Evolutionary conservation across 2,888 invertebrate genomes (phyloP).

Genomic region (Eristalinus aeneus): DNA sequence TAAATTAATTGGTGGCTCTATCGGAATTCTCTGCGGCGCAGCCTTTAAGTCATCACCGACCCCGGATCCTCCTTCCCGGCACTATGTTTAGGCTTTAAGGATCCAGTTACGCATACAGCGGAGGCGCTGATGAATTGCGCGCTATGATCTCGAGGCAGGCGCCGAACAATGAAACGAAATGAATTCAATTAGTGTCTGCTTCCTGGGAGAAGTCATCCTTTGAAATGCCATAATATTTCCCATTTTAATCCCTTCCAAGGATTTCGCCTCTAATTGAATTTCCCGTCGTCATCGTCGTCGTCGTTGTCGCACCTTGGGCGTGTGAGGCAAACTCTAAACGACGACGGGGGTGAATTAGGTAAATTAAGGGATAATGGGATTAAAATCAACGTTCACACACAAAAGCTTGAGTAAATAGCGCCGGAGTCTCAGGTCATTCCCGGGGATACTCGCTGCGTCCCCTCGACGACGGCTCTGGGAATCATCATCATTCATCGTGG

Average conservation of each 20-base stretch:
- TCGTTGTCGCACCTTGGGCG: conserved; percentile 8
- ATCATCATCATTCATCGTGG: conserved; percentile 20
- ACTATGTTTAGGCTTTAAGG: background rate
- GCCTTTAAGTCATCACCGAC: conserved; percentile 19
- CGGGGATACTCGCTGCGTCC: background rate
- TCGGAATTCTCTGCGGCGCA: conserved; percentile 35
- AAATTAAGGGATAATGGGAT: conserved; percentile 68
- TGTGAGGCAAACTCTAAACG: background rate
- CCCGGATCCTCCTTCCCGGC: too few relatives aligned
- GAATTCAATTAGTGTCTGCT: conserved; percentile 32
- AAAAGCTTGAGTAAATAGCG: conserved; percentile 21
- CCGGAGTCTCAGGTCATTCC: conserved; percentile 16
- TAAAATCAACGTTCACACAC: conserved; percentile 56
- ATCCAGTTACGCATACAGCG: background rate
- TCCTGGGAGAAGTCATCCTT: conserved; percentile 23
- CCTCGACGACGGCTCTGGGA: background rate
- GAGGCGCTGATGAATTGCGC: conserved; percentile 46
- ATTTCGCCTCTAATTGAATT: conserved; percentile 66
- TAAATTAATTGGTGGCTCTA: conserved; percentile 45
- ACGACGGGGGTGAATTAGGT: conserved; percentile 37
- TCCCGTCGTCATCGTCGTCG: conserved; percentile 19
- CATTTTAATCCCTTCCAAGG: conserved; percentile 60
- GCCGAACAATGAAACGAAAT: conserved; percentile 37
- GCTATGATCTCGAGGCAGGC: conserved; percentile 23
- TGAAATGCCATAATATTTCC: conserved; percentile 52